These are phyloP conservation scores for Brachyistius frenatus DNA, from an alignment of 2,113 vertebrate genomes.

Conservation along the genomic window DNA sequence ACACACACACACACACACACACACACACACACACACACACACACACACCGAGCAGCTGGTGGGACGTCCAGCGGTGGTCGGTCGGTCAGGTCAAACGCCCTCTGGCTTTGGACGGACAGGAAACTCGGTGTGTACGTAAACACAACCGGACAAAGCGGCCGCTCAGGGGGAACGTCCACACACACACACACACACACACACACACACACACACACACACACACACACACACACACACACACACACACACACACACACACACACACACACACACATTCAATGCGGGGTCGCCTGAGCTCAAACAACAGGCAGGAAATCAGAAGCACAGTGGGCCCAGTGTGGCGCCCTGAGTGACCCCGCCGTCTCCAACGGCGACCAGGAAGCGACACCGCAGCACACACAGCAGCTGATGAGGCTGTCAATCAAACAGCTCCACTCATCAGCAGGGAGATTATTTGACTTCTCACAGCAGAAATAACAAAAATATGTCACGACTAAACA, in stretches of 20 bases:
- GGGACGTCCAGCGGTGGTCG: constrained; percentile 81
- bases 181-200: constrained; percentile 14
- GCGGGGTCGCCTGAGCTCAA: constrained; percentile 31
- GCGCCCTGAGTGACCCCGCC: constrained; percentile 52
- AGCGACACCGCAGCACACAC: background rate
- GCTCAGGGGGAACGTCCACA: constrained; percentile 82
- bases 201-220: too few species aligned
- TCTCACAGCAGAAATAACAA: too few species aligned
- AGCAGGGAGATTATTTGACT: too few species aligned
- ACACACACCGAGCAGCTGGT: constrained; percentile 85
- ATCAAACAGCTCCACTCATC: constrained; percentile 27
- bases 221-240: constrained; percentile 19
- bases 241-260: too few species aligned
- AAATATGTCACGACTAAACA: too few species aligned
- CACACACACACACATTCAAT: background rate
- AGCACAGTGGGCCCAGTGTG: constrained; percentile 20
- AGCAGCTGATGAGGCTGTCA: constrained; percentile 65
- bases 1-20: constrained; percentile 23
- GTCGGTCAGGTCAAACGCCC: constrained; percentile 61
- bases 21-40: constrained; percentile 19
- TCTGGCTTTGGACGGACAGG: constrained; percentile 85
- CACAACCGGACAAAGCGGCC: constrained; percentile 84
- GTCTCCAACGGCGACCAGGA: constrained; percentile 50
- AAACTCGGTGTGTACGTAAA: constrained; percentile 88
- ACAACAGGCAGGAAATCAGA: constrained; percentile 74